A percentile compares a stretch with the other conserved stretches of the same genome.
Conservation (phyloP, 2,888 invertebrate genomes). For the Parnassius orleans region DNA sequence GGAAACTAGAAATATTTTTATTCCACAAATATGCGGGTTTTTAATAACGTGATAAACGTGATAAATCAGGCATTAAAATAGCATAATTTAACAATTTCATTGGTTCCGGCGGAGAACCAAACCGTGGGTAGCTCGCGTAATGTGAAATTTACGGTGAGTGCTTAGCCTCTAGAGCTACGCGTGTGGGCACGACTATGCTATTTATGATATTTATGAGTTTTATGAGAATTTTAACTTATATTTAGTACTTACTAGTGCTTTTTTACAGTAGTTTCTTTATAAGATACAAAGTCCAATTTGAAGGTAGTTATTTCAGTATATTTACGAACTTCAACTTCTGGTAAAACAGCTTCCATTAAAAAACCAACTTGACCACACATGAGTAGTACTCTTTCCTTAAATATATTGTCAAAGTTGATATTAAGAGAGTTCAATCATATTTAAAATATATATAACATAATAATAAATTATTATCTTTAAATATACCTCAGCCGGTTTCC, state of each 20-base stretch:
- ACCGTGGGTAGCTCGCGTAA: too few relatives aligned
- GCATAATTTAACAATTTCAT: too few relatives aligned
- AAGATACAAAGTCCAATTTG: slow-evolving; percentile 59
- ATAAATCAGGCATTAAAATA: too few relatives aligned
- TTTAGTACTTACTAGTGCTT: slow-evolving; percentile 65
- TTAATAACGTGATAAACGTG: too few relatives aligned
- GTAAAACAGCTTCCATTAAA: slow-evolving; percentile 65
- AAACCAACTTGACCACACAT: slow-evolving; percentile 69
- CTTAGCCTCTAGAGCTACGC: too few relatives aligned
- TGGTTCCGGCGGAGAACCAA: too few relatives aligned
- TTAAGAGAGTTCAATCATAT: background rate
- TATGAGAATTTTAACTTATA: background rate
- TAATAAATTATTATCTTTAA: too few relatives aligned
- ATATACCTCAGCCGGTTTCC: slow-evolving; percentile 81
- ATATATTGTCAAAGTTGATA: slow-evolving; percentile 17
- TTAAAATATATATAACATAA: background rate
- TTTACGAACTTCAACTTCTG: slow-evolving; percentile 44
- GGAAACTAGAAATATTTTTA: too few relatives aligned
- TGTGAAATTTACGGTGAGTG: too few relatives aligned
- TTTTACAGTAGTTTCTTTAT: slow-evolving; percentile 61
- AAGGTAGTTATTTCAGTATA: slow-evolving; percentile 68
- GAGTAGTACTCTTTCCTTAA: slow-evolving; percentile 59
- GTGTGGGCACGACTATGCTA: too few relatives aligned
- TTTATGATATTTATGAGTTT: too few relatives aligned
- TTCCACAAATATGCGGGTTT: too few relatives aligned